These are phyloP conservation scores for Carcina quercana DNA, from an alignment of 2,888 invertebrate species.

Conservation along the genomic window DNA sequence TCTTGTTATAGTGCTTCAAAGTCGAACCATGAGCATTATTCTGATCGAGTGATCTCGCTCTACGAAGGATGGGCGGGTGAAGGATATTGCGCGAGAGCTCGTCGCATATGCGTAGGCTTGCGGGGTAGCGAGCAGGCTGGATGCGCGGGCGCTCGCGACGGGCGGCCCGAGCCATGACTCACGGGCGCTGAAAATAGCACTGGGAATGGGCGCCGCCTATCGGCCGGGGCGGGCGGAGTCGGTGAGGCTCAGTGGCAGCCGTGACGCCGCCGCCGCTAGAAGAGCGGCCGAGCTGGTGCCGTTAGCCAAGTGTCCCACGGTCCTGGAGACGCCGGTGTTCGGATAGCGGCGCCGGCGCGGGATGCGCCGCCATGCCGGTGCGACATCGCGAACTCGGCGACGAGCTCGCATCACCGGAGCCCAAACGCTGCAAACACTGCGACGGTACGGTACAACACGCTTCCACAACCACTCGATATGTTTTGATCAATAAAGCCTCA, in stretches of 20 bases:
- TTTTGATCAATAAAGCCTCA: no score
- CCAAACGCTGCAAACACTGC: slow-evolving; percentile 94
- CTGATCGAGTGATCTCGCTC: no score
- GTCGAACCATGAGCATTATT: no score
- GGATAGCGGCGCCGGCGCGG: slow-evolving; percentile 68
- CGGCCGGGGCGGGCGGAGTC: slow-evolving; percentile 68
- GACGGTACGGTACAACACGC: slow-evolving; percentile 77
- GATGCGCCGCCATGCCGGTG: slow-evolving; percentile 75
- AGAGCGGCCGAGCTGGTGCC: slow-evolving; percentile 57
- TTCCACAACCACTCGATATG: neutral
- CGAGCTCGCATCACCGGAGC: slow-evolving; percentile 80
- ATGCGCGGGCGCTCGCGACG: slow-evolving; percentile 60
- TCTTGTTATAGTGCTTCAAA: no score
- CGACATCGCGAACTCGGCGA: slow-evolving; percentile 74
- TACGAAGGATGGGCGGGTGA: no score
- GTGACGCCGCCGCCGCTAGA: slow-evolving; percentile 66
- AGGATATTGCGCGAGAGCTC: neutral
- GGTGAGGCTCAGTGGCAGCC: slow-evolving; percentile 64
- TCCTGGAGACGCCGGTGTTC: slow-evolving; percentile 31
- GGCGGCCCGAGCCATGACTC: slow-evolving; percentile 63
- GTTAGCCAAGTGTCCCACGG: slow-evolving; percentile 33
- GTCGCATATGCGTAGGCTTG: slow-evolving; percentile 40
- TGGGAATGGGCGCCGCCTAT: slow-evolving; percentile 69
- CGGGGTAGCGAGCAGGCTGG: slow-evolving; percentile 37
- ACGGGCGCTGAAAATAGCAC: slow-evolving; percentile 65